Percentiles rank a stretch among this genome's conserved stretches.
Conservation (phyloP, 2,888 invertebrate species). For the Lutraria lutraria region DNA sequence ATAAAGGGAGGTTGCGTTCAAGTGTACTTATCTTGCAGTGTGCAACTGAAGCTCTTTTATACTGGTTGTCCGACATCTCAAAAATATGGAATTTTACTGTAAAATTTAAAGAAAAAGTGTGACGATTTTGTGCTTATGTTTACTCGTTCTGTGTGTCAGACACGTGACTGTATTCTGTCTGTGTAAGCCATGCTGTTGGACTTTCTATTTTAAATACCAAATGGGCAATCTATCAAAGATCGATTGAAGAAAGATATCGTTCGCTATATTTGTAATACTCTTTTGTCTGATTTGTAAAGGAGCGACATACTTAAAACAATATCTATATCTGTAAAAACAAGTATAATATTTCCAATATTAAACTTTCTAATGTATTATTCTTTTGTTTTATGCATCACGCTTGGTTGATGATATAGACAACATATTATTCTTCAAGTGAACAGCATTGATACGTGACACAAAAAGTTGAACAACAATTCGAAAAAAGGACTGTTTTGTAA, state of each 20-base stretch:
- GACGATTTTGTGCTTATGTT: no score
- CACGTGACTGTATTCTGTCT: no score
- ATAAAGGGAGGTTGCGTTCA: no score
- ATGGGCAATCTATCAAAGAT: neutral
- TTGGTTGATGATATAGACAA: neutral
- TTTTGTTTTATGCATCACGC: constrained; percentile 15
- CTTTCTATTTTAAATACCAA: no score
- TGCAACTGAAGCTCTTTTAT: no score
- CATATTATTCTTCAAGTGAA: constrained; percentile 10
- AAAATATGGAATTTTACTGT: no score
- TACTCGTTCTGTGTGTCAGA: no score
- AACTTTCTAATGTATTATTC: neutral
- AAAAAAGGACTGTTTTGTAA: neutral
- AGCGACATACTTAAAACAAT: neutral
- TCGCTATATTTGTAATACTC: neutral
- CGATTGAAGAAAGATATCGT: neutral
- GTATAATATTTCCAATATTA: constrained; percentile 2
- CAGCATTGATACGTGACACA: neutral
- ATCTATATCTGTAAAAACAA: neutral
- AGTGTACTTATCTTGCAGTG: no score
- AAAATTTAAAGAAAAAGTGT: no score
- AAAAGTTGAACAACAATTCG: neutral
- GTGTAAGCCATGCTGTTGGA: no score
- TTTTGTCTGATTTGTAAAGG: neutral
- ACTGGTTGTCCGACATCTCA: no score